Evolutionary conservation across 2,888 invertebrate species (phyloP), one percentile per base, ranked within the genome.

Genomic region (Acanthococcus lagerstroemiae): DNA sequence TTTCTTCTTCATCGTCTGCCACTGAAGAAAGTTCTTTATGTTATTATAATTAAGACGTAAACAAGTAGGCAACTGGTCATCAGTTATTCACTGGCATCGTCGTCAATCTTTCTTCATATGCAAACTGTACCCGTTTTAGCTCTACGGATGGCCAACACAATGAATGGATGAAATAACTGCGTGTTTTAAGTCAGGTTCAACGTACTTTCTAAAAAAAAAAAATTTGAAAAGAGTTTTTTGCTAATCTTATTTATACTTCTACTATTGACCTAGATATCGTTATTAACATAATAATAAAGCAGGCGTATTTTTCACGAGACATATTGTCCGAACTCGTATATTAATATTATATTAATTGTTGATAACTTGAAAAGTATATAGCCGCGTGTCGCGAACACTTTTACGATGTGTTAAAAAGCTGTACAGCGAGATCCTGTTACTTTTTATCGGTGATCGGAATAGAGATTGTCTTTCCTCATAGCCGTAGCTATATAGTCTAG

Each of bases 41-140:
- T 60, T 60, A 60, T 60, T 60, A 60, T 60, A 60, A 60, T 60
- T 60, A 60, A 60, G 60, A 60, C 60, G 48, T 60, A 60, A 60
- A 60, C 60, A 60, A 60, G 60, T 48, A 60, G 60, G 60, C 60
- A 60, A 60, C 60, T 46, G 60, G 60, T 60, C 60, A 60, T 60
- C 60, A 60, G 46, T 60, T 60, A 60, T 60, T 60, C 60, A 60
- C 22, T 27, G 45, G 45, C 60, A 45, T 58, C 58, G 60, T 48
- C 60, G 46, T 46, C 46, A 48, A 60, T 60, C 60, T 60, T 60
- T 17, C 21, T 24, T 22, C 48, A 25, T 26, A 48, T 48, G 46
- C 46, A 45, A 45, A 45, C 46, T 15, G 27, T 60, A 60, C n/a
- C 26, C 45, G 46, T 48, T 48, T 48, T 46, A 24, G 48, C 26